phyloP scores from a whole-genome alignment of 2,113 vertebrate genomes.

The Pan paniscus region DNA sequence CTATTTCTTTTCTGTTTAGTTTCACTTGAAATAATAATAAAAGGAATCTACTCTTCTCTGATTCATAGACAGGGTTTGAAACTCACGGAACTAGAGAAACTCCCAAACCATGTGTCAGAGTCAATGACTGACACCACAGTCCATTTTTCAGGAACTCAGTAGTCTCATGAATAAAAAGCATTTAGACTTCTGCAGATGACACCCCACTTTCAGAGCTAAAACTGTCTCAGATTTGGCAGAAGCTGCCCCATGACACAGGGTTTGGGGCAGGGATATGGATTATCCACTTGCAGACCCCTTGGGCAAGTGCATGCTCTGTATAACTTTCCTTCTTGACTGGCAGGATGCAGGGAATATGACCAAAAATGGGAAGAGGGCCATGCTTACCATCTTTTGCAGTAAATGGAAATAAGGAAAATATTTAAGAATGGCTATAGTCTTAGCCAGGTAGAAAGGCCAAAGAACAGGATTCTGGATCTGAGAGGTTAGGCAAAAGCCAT shows the following conservation, averaged over 20 bases:
- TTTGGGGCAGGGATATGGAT: not conserved
- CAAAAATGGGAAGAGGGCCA: not conserved
- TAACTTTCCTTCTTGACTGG: not conserved
- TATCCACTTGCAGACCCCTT: no score
- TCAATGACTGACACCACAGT: not conserved
- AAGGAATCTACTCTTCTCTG: not conserved
- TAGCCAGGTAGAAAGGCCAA: not conserved
- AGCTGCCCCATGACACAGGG: not conserved
- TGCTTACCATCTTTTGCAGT: not conserved
- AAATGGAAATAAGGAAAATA: not conserved
- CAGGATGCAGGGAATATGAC: not conserved
- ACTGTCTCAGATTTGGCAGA: not conserved
- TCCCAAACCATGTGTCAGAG: not conserved
- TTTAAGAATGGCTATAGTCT: not conserved
- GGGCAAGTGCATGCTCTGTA: not conserved
- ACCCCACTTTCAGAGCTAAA: not conserved
- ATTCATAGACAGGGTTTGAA: not conserved
- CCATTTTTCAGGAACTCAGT: not conserved
- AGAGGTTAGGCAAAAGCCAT: not conserved
- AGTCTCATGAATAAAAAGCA: not conserved
- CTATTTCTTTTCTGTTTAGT: not conserved
- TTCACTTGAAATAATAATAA: conserved; percentile 10
- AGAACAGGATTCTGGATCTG: not conserved
- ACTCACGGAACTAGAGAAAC: not conserved
- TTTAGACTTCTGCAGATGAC: not conserved